Percentiles rank a stretch among this genome's conserved stretches.
Evolutionary conservation across 2,888 invertebrate genomes (phyloP).

Genomic region (Thereva unica): DNA sequence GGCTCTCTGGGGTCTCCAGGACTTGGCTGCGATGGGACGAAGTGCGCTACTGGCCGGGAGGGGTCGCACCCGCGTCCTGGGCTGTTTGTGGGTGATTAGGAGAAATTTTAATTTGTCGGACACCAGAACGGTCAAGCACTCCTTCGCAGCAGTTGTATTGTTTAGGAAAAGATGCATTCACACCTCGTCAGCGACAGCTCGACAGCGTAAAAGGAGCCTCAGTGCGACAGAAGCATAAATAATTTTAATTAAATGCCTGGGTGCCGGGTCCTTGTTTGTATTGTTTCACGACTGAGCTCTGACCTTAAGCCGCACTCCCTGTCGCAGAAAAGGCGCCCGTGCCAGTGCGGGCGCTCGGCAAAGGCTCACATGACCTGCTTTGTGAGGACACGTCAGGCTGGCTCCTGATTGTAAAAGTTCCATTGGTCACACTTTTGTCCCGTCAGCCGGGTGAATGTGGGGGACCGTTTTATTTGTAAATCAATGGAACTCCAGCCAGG

Average conservation of each 20-base stretch:
- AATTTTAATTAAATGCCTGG: constrained; percentile 47
- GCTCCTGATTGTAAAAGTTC: constrained; percentile 10
- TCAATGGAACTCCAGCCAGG: constrained; percentile 38
- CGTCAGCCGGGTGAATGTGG: background rate
- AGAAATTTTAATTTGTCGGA: background rate
- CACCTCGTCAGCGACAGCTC: constrained; percentile 31
- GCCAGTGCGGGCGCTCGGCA: background rate
- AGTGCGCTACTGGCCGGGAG: background rate
- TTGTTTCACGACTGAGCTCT: constrained; percentile 20
- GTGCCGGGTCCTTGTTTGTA: constrained; percentile 34
- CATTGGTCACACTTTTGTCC: constrained; percentile 14
- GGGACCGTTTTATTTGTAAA: constrained; percentile 23
- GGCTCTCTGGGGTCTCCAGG: background rate
- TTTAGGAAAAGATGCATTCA: constrained; percentile 13
- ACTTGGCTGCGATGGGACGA: background rate
- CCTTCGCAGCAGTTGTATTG: too few species aligned
- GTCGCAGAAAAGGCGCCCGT: background rate
- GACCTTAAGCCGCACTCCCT: constrained; percentile 5
- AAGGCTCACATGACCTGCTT: background rate
- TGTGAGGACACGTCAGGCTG: background rate
- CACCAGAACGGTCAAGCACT: background rate
- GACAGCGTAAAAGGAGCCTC: constrained; percentile 45
- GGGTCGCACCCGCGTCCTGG: too few species aligned
- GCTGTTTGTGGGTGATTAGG: background rate
- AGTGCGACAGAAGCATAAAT: constrained; percentile 47